phyloP scores from a whole-genome alignment of 2,797 vertebrate species.

The Falco peregrinus region DNA sequence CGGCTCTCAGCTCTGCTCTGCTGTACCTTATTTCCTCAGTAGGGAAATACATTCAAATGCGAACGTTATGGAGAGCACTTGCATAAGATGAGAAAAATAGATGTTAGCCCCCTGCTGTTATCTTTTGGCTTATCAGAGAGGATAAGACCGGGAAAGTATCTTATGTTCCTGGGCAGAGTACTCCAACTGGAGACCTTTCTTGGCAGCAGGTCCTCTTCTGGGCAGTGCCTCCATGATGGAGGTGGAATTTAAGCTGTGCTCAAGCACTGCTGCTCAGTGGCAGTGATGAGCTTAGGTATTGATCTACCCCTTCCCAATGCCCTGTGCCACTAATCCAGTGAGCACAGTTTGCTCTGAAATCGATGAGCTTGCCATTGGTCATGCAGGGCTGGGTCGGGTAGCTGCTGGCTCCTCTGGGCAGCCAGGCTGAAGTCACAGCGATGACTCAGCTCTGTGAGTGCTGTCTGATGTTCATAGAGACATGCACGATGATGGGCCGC shows the following conservation, averaged over 20 bases:
- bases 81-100: rapidly evolving
- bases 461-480: background rate
- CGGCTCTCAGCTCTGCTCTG: background rate
- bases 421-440: background rate
- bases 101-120: background rate
- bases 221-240: rapidly evolving
- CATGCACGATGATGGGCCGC: background rate
- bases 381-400: background rate
- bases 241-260: background rate
- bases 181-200: background rate
- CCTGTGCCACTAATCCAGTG: background rate
- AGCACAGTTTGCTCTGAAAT: rapidly evolving
- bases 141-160: background rate
- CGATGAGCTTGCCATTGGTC: rapidly evolving
- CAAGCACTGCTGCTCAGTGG: background rate
- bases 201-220: background rate
- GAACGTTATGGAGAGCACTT: background rate
- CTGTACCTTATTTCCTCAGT: background rate
- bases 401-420: background rate
- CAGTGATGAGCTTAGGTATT: background rate
- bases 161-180: background rate
- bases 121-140: background rate
- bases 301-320: background rate
- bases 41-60: background rate
- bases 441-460: background rate